Base-by-base conservation (phyloP, 92 coral and sea anemone genomes). In the Palythoa heliodiscus region DNA sequence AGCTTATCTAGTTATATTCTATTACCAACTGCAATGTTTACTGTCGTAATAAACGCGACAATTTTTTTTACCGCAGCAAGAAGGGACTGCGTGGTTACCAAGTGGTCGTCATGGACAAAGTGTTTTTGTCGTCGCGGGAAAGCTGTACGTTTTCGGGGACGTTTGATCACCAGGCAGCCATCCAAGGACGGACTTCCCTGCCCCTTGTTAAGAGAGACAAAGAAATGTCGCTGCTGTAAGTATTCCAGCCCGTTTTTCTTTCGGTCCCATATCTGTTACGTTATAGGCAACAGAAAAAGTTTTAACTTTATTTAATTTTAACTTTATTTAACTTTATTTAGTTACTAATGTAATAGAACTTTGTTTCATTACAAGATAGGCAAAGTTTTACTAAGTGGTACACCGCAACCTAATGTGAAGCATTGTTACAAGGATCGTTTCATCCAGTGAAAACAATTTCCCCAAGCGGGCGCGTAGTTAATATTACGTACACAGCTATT, bases 81-180 rank as follows among this genome's bases (percentile, higher is more conserved):
- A 54, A 82, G 91, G 55, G 86, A 96, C 69, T 96, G 99, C 68
- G 70, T 71, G 81, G 93, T 96, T 7, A 88, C 99, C 53, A 91
- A 93, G 39, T 96, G 99, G 99, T 94, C 99, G 78, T 77, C 91
- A 69, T 96, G 99, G 99, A 84, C 87, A 53, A 64, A 89, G 13
- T 96, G 99, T 22, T 91, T 93, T 67, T 94, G 96, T 73, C 93
- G 96, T 38, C 82, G 83, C 75, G 82, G 88, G 1, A 60, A 2
- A n/a, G 97, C 94, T 23, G 48, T 47, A 0, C 95, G 89, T 63
- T 23, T 76, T 11, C 93, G 99, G 68, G 95, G 93, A 1, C 95
- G 99, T 22, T 89, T 75, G 29, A 68, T 92, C 70, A 82, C 70
- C 16, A 69, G 19, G 13, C 22, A 55, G 14, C 91, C 98, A 53